These are phyloP conservation scores for Indicator indicator DNA, from an alignment of 2,113 vertebrate genomes.

Conservation along the genomic window DNA sequence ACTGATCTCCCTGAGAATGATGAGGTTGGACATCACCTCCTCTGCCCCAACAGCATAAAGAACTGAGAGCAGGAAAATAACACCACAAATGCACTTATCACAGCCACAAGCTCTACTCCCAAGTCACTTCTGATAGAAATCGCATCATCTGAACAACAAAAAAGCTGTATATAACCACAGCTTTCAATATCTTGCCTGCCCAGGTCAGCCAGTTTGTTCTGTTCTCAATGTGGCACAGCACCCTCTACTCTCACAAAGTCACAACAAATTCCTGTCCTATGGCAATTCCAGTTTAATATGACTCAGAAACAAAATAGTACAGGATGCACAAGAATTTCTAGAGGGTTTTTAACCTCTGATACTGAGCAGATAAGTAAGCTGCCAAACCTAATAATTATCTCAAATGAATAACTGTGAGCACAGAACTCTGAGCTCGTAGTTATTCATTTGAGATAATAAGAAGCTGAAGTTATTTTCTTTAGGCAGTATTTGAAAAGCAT, in stretches of 20 bases:
- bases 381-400: constrained; percentile 31
- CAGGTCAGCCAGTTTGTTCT: neutral
- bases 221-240: neutral
- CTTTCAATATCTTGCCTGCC: neutral
- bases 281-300: neutral
- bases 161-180: neutral
- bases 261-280: neutral
- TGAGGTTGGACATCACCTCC: neutral
- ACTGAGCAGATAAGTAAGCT: neutral
- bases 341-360: constrained; percentile 11
- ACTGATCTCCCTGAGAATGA: rapidly evolving
- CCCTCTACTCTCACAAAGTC: neutral
- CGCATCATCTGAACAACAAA: neutral
- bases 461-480: constrained; percentile 28
- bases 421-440: neutral
- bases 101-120: neutral
- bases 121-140: neutral
- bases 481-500: neutral
- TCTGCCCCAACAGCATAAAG: neutral
- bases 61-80: neutral
- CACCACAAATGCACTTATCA: neutral
- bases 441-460: neutral
- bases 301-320: neutral
- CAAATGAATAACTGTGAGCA: neutral
- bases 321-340: constrained; percentile 7